These are phyloP conservation scores for Tragelaphus strepsiceros DNA, from an alignment of 2,113 vertebrate species.

Conservation along the genomic window DNA sequence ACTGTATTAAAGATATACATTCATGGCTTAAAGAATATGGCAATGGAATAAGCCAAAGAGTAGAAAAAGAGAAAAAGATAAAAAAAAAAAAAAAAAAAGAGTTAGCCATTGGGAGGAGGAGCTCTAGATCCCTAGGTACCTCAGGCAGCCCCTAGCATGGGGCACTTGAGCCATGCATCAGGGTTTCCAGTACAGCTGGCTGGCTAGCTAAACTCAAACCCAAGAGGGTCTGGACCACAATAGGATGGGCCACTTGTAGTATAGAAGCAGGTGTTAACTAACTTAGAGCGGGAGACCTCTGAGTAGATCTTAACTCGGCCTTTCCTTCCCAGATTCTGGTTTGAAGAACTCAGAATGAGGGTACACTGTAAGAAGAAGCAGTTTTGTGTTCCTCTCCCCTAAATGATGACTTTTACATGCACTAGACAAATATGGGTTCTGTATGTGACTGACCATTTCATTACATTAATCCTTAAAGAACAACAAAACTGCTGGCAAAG, in stretches of 20 bases:
- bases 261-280: background rate
- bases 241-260: background rate
- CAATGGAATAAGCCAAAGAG: background rate
- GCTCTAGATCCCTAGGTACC: background rate
- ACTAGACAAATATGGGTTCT: background rate
- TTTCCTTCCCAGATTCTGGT: background rate
- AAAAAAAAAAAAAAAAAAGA: no score
- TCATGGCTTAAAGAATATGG: background rate
- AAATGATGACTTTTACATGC: background rate
- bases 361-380: background rate
- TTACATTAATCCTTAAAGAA: background rate
- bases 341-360: background rate
- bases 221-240: background rate
- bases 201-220: background rate
- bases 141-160: background rate
- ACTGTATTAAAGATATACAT: background rate
- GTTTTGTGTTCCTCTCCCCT: background rate
- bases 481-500: background rate
- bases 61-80: background rate
- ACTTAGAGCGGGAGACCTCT: background rate
- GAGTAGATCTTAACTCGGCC: background rate
- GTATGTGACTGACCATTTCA: background rate
- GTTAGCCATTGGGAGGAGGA: background rate
- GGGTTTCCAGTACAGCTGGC: background rate
- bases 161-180: background rate